Evolutionary conservation across 2,888 invertebrate genomes (phyloP), one percentile per base, ranked within the genome.

Genomic region (Drosophila mettleri): DNA sequence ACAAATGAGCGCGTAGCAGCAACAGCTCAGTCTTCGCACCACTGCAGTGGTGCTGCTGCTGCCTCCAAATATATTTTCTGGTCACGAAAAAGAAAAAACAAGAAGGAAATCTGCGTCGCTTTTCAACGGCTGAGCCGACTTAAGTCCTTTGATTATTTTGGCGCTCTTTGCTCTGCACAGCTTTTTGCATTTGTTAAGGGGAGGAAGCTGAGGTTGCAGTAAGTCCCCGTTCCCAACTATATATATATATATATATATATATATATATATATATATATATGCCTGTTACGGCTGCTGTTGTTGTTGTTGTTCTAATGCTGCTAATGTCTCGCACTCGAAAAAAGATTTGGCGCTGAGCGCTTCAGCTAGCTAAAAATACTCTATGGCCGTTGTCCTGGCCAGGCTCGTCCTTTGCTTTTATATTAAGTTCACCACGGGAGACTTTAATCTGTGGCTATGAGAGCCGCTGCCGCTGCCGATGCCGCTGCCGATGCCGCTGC

Each of bases 391-490:
- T 81, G 69, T 71, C 75, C 78, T 70, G 55, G 53, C 54, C 41
- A 18, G 61, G 74, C 72, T 70, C 51, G 69, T 60, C 59, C 78
- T 73, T 71, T 61, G 84, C 89, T 90, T 89, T 91, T 91, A 91
- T 91, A 91, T 91, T 90, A 90, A 91, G 89, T 90, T 91, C 91
- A 77, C 91, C 91, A 88, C 92, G 86, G 91, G 92, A 91, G 91
- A 88, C 90, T 90, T 91, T 91, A 91, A 91, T 91, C 91, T 90
- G 80, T 64, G 79, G 77, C 84, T 70, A 55, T 78, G 67, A 51
- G 61, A 71, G 65, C 52, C 38, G 34, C 49, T 34, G 33, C 48
- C 3, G 24, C 24, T n/a, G 65, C 52, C 38, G 34, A 33, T 34
- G 33, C 48, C 3, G 24, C 24, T n/a, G 65, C 52, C 38, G 34